Percentiles rank a stretch among this genome's conserved stretches.
These are phyloP conservation scores for Listronotus oregonensis DNA, from an alignment of 1,140 invertebrate genomes.

Conservation along the genomic window DNA sequence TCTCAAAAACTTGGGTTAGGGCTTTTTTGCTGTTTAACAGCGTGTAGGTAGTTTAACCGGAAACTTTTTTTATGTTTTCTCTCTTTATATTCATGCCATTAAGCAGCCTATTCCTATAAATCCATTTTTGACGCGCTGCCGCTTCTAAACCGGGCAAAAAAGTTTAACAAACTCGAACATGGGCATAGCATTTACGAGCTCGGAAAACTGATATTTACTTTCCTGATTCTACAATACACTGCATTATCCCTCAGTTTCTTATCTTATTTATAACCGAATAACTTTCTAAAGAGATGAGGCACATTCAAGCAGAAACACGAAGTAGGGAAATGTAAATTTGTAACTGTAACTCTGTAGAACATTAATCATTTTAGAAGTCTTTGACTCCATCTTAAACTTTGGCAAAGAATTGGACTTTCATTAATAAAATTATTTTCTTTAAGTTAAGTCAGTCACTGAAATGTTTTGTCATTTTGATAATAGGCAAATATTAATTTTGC, in stretches of 20 bases:
- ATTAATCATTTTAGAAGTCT: conserved; percentile 29
- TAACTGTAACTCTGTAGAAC: conserved; percentile 30
- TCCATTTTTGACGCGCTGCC: conserved; percentile 12
- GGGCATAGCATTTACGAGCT: conserved; percentile 3
- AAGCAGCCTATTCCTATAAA: conserved; percentile 16
- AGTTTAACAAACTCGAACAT: conserved; percentile 19
- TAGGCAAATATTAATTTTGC: not conserved
- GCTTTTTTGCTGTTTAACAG: too few relatives aligned
- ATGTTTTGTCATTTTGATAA: conserved; percentile 10
- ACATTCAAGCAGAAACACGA: conserved; percentile 30
- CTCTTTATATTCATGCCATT: conserved; percentile 22
- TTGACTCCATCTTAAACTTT: conserved; percentile 26
- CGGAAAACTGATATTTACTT: conserved; percentile 28
- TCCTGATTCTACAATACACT: conserved; percentile 19
- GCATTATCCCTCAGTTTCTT: conserved; percentile 34
- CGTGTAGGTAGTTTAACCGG: too few relatives aligned
- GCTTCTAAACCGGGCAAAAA: conserved; percentile 8
- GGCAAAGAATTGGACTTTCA: conserved; percentile 19
- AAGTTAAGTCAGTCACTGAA: not conserved
- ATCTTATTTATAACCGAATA: conserved; percentile 37
- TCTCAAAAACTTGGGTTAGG: too few relatives aligned
- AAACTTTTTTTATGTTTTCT: too few relatives aligned
- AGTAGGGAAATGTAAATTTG: conserved; percentile 32
- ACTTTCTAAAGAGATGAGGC: conserved; percentile 32
- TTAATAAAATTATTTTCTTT: conserved; percentile 30